Base-by-base conservation (phyloP, 2,113 vertebrate genomes). In the Apteryx owenii region DNA sequence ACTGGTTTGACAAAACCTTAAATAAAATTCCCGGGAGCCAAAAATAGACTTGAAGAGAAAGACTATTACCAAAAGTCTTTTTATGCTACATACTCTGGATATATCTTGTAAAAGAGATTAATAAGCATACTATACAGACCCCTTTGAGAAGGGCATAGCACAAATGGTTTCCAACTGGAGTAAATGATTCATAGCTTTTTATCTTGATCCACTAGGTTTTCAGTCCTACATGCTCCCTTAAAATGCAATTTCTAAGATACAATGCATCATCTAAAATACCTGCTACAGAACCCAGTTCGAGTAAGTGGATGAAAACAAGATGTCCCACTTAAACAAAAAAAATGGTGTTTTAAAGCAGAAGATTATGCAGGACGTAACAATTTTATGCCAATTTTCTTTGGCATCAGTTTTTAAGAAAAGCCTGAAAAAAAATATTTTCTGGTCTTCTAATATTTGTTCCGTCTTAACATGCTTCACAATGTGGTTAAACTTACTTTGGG, bases 1-100 rank as follows among this genome's bases (percentile, higher is more conserved):
- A 66, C 18, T 71, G 56, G 40, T 66, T 54, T 81, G 56, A 84
- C 46, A 93, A 84, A 91, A 82, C 15, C 51, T 62, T 75, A 92
- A 90, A 81, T 78, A 87, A 94, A 89, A 89, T 50, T 71, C 33
- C 38, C 58, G 29, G 46, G 51, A 87, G 29, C 11, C 81, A 94
- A 89, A 96, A 96, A 82, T 85, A 79, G 83, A 81, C 25, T 61
- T 95, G 44, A 88, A 89, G 85, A 78, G 16, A 73, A 40, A 85
- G 44, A 46, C 25, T 85, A 53, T 38, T 70, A 81, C 48, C 85
- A n/a, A 46, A 58, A 66, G 29, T n/a, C 21, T 79, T 46, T 76
- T 81, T 33, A 81, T 68, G 15, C 29, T 88, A 81, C 72, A 77
- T 46, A 58, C 31, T 89, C 48, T 36, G 7, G 9, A 40, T 72